Conservation (phyloP, 2,888 invertebrate genomes). For the Drosophila meridionalis region DNA sequence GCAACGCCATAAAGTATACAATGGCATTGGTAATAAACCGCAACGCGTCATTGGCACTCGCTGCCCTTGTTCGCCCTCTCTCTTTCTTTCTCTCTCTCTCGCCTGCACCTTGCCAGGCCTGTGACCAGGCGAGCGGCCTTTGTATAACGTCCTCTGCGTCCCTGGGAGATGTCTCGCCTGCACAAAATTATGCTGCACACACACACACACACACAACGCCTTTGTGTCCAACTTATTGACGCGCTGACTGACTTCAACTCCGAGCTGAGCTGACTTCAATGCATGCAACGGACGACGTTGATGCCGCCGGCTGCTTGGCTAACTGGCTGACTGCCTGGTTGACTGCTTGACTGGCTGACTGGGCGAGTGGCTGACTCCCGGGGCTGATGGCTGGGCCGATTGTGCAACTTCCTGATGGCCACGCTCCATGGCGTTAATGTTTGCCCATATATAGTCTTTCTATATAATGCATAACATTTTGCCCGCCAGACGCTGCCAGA, state of each 20-base stretch:
- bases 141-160: slow-evolving; percentile 38
- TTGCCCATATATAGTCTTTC: slow-evolving; percentile 47
- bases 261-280: slow-evolving; percentile 31
- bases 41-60: slow-evolving; percentile 69
- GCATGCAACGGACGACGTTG: slow-evolving; percentile 45
- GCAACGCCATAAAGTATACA: slow-evolving; percentile 65
- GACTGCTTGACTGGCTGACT: slow-evolving; percentile 15
- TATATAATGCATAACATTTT: slow-evolving; percentile 67
- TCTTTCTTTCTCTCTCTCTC: neutral
- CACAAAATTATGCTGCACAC: slow-evolving; percentile 52
- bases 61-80: neutral
- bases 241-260: slow-evolving; percentile 56
- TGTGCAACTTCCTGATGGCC: slow-evolving; percentile 64
- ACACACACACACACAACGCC: slow-evolving; percentile 22
- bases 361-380: neutral
- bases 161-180: slow-evolving; percentile 21
- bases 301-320: slow-evolving; percentile 42
- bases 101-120: slow-evolving; percentile 6
- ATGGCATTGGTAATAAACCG: slow-evolving; percentile 74
- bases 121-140: slow-evolving; percentile 36
- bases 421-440: slow-evolving; percentile 67
- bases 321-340: slow-evolving; percentile 17
- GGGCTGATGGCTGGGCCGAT: slow-evolving; percentile 48
- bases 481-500: slow-evolving; percentile 41
- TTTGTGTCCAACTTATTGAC: slow-evolving; percentile 66